Evolutionary conservation across 2,888 invertebrate genomes (phyloP), one percentile per base, ranked within the genome.

Genomic region (Plagodis pulveraria): DNA sequence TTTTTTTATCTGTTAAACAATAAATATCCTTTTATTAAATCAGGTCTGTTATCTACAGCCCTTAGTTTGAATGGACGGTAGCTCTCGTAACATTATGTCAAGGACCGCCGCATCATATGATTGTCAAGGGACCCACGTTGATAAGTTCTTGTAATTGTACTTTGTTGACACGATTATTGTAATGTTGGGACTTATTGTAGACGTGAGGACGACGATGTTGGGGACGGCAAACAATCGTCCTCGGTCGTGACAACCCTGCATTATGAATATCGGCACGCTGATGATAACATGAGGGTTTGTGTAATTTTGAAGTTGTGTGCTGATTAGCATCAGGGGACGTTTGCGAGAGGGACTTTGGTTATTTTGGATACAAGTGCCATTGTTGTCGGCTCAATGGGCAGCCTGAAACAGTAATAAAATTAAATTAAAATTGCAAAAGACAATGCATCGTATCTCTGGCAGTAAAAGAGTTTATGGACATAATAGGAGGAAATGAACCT

Each of bases 231-330:
- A 59, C 59, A 41, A 51, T 47, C 56, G 38, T 60, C 53, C 41
- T 34, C 8, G 50, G 35, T 49, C 43, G 32, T 42, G 52, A 48
- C 65, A 57, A 50, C 56, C 65, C 55, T 57, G 50, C 55, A 50
- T 55, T 64, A 63, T 64, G 64, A 66, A 65, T 65, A 63, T 67
- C 62, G 53, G 63, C 52, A 57, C 60, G 62, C 62, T 57, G 58
- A 56, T 51, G 56, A 60, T 56, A 60, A 51, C 56, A 33, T 52
- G 56, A 52, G 51, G 60, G 49, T 38, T 55, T 50, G 44, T 50
- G 54, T 58, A 58, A 54, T 58, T 50, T 50, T 58, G 54, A 50
- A 54, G 46, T 58, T 58, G 58, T 53, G 45, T 41, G 11, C 54
- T 47, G 58, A 60, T 60, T 56, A 48, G 44, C 45, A 61, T 61